Conservation (phyloP, 1,140 invertebrate genomes). For the Euschistus heros region DNA sequence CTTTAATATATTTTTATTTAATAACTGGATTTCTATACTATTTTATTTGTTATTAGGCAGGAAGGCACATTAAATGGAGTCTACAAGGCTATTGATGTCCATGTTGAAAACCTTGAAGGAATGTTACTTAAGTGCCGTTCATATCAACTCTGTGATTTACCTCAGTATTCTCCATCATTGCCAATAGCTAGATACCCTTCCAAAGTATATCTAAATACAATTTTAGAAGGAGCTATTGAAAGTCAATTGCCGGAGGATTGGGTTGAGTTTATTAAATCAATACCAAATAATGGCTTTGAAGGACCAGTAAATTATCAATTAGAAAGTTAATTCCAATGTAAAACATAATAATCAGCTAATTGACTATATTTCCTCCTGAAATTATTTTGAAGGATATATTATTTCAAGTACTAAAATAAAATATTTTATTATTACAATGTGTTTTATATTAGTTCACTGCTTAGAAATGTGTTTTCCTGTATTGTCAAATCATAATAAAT, state of each 20-base stretch:
- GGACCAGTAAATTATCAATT: slow-evolving; percentile 33
- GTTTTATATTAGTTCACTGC: too few species aligned
- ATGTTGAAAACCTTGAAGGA: not conserved
- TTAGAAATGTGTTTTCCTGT: too few species aligned
- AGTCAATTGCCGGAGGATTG: slow-evolving; percentile 56
- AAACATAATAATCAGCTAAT: too few species aligned
- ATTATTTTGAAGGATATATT: too few species aligned
- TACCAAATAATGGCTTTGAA: slow-evolving; percentile 55
- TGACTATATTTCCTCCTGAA: too few species aligned
- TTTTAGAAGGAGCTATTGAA: slow-evolving; percentile 55
- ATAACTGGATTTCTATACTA: too few species aligned
- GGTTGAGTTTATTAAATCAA: slow-evolving; percentile 45
- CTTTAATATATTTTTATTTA: too few species aligned
- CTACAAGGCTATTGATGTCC: not conserved
- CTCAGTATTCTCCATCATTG: not conserved
- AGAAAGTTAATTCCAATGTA: not conserved
- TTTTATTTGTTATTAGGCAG: not conserved
- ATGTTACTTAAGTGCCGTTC: not conserved
- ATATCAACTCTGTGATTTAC: not conserved
- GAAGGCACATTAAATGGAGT: not conserved
- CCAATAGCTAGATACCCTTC: slow-evolving; percentile 42
- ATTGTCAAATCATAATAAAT: too few species aligned
- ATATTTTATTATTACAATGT: too few species aligned
- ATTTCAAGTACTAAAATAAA: too few species aligned
- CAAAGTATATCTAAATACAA: slow-evolving; percentile 49